Conservation (phyloP, 2,797 vertebrate genomes). For the Danio albolineatus region DNA sequence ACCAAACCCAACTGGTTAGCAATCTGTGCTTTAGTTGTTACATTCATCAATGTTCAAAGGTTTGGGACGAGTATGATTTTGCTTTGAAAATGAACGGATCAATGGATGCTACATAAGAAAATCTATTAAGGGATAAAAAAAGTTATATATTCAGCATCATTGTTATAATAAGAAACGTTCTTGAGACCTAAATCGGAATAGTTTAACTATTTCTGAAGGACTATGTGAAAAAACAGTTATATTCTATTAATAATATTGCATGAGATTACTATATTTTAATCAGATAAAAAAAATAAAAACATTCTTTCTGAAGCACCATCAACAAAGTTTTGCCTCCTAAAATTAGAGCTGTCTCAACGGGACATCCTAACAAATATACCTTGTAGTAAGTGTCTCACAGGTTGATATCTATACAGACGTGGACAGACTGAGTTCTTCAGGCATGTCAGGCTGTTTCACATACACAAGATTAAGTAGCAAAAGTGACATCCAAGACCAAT, state of each 20-base stretch:
- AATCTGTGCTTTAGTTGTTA: conserved; percentile 47
- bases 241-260: too few relatives aligned
- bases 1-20: conserved; percentile 59
- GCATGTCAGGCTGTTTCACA: conserved; percentile 92
- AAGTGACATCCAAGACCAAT: conserved; percentile 99
- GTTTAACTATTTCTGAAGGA: neutral
- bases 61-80: neutral
- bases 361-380: conserved; percentile 78
- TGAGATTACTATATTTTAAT: too few relatives aligned
- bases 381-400: conserved; percentile 82
- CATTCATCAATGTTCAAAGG: neutral
- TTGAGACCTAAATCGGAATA: neutral
- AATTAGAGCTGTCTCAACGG: conserved; percentile 47
- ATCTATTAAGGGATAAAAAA: too few relatives aligned
- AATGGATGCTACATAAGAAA: too few relatives aligned
- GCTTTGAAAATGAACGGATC: too few relatives aligned
- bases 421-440: conserved; percentile 80
- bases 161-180: neutral
- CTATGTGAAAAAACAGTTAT: neutral
- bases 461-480: conserved; percentile 99
- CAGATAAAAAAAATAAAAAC: too few relatives aligned
- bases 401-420: conserved; percentile 84
- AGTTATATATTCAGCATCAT: neutral
- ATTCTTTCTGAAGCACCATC: too few relatives aligned
- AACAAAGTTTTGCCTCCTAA: too few relatives aligned